Conservation (phyloP, 1,140 invertebrate genomes). For the Hyposmocoma kahamanoa region DNA sequence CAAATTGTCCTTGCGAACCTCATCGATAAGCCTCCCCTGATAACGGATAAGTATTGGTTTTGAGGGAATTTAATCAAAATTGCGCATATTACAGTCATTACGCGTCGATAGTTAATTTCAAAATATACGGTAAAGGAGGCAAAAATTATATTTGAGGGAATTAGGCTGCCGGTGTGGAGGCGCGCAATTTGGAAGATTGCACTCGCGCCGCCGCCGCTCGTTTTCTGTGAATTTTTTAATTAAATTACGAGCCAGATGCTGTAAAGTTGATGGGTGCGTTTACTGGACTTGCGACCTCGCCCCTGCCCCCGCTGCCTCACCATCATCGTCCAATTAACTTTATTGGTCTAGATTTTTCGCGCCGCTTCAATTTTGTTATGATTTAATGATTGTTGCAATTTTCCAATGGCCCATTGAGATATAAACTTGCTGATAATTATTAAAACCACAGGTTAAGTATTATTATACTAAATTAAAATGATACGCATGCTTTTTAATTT, state of each 20-base stretch:
- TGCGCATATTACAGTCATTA: slow-evolving; percentile 54
- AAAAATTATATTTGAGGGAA: slow-evolving; percentile 65
- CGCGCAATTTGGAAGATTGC: slow-evolving; percentile 66
- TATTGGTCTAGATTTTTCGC: slow-evolving; percentile 21
- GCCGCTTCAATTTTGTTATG: slow-evolving; percentile 2
- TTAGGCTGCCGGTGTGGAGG: slow-evolving; percentile 52
- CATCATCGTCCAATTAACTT: slow-evolving; percentile 21
- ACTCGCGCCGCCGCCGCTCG: slow-evolving; percentile 34
- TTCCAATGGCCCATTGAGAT: too few relatives aligned
- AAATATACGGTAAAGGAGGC: slow-evolving; percentile 62
- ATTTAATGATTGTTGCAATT: too few relatives aligned
- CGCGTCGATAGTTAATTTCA: slow-evolving; percentile 49
- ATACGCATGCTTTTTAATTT: too few relatives aligned
- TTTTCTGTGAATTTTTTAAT: slow-evolving; percentile 72
- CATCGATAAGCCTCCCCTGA: slow-evolving; percentile 41
- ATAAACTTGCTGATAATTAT: too few relatives aligned
- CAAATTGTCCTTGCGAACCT: slow-evolving; percentile 21
- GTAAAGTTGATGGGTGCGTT: slow-evolving; percentile 35
- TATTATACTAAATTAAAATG: too few relatives aligned
- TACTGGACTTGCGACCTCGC: slow-evolving; percentile 18
- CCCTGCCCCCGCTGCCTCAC: slow-evolving; percentile 11
- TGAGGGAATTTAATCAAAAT: slow-evolving; percentile 62
- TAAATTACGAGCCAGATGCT: slow-evolving; percentile 68
- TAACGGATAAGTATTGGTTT: slow-evolving; percentile 67
- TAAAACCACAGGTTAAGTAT: too few relatives aligned